phyloP scores from a whole-genome alignment of 2,888 invertebrate genomes.

The Troilus luridus region DNA sequence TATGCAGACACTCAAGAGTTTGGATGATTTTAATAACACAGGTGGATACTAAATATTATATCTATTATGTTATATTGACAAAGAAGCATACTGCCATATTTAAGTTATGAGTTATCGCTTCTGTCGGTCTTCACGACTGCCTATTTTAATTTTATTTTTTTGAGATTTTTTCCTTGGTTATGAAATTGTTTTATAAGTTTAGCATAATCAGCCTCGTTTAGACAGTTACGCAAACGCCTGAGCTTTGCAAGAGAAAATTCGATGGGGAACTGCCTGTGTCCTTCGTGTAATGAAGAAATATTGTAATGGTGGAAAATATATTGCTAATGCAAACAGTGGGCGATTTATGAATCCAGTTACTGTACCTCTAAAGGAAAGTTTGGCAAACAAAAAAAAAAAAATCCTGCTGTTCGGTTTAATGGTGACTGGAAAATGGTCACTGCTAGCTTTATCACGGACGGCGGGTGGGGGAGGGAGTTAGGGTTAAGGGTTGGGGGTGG shows the following conservation, averaged over 20 bases:
- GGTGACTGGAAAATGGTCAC: conserved; percentile 39
- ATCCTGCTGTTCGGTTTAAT: conserved; percentile 36
- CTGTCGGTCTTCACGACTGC: too few relatives aligned
- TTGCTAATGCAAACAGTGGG: background rate
- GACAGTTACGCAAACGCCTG: too few relatives aligned
- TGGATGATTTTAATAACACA: too few relatives aligned
- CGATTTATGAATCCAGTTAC: conserved; percentile 20
- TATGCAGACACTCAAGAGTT: too few relatives aligned
- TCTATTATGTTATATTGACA: too few relatives aligned
- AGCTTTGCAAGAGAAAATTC: background rate
- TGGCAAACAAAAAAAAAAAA: background rate
- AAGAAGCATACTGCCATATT: too few relatives aligned
- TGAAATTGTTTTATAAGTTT: too few relatives aligned
- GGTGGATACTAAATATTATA: too few relatives aligned
- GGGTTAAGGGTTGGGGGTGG: background rate
- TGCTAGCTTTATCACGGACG: conserved; percentile 18
- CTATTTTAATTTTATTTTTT: too few relatives aligned
- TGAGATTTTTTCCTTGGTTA: too few relatives aligned
- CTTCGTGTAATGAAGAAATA: background rate
- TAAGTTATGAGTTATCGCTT: too few relatives aligned
- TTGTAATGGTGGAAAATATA: background rate
- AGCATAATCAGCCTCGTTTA: too few relatives aligned
- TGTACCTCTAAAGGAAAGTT: conserved; percentile 16
- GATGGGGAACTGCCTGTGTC: background rate
- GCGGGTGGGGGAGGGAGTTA: background rate